Conservation (phyloP, 2,797 vertebrate species). For the Coccyzus lansbergi region DNA sequence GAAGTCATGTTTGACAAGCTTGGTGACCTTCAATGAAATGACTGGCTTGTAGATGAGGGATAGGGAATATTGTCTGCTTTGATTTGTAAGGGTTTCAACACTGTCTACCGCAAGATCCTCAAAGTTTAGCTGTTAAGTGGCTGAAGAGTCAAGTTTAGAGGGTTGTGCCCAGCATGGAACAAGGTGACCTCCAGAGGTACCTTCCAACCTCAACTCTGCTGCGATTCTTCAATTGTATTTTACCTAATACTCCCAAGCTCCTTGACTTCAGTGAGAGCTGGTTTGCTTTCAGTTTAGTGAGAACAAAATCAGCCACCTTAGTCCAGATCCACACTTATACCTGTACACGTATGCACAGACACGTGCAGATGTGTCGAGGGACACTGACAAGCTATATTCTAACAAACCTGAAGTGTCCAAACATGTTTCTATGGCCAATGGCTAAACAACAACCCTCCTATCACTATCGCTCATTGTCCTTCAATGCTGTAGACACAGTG, state of each 20-base stretch:
- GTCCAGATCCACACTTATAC: neutral
- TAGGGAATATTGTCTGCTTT: neutral
- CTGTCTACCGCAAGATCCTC: neutral
- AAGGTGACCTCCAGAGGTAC: neutral
- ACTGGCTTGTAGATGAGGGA: neutral
- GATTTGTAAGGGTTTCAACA: neutral
- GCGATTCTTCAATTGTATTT: neutral
- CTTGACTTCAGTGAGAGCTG: neutral
- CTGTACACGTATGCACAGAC: accelerated
- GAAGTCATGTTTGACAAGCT: neutral
- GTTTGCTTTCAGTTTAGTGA: neutral
- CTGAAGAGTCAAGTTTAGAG: neutral
- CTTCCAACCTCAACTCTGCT: neutral
- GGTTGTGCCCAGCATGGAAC: neutral
- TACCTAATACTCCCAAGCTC: neutral
- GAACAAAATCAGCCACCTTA: neutral
- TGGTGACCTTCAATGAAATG: neutral
- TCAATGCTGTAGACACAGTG: neutral
- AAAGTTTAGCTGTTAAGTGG: neutral
- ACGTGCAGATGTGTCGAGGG: neutral
- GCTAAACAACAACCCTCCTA: neutral
- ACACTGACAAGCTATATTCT: neutral
- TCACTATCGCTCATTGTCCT: neutral
- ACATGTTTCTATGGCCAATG: neutral
- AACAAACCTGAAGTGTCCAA: neutral